Base-by-base conservation (phyloP, 1,140 invertebrate genomes). In the Sycobia sp. region DNA sequence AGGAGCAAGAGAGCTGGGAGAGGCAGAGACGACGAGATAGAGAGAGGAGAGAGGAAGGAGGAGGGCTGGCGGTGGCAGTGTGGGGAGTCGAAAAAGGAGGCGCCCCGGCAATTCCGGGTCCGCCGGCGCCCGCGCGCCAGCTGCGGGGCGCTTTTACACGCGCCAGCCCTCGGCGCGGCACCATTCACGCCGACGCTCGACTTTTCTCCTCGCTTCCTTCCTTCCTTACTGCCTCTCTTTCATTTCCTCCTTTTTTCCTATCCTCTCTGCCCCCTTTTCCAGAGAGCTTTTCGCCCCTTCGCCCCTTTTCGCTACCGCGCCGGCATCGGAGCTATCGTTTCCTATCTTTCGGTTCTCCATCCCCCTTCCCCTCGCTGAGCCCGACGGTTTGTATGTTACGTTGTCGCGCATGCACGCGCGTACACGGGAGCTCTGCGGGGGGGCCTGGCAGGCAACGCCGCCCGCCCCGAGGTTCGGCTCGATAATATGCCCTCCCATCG, bases 401-500 rank as follows among this genome's bases (percentile, higher is more conserved):
- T n/a, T n/a, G n/a, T n/a, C n/a, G n/a, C n/a, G n/a, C n/a, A n/a
- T n/a, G n/a, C n/a, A n/a, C n/a, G n/a, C n/a, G n/a, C n/a, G n/a
- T n/a, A n/a, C n/a, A n/a, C n/a, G n/a, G n/a, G n/a, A n/a, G n/a
- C 73, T 75, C 73, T 76, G n/a, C n/a, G n/a, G n/a, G n/a, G n/a
- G 69, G 69, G 71, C 71, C 69, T 73, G 72, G 65, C 67, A 44
- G 58, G n/a, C n/a, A n/a, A n/a, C n/a, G n/a, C n/a, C 46, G 73
- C 4, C 4, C n/a, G n/a, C 22, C 38, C 0, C 53, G 29, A 18
- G 68, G 73, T 76, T 73, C 75, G 69, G 65, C 43, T 49, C 67
- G 70, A 75, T 75, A 75, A 76, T 75, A 68, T 66, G 63, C 49
- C 53, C 66, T 64, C 39, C n/a, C n/a, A n/a, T n/a, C n/a, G n/a